These are phyloP conservation scores for Mico argentatus DNA, from an alignment of 2,797 vertebrate genomes.

Conservation along the genomic window DNA sequence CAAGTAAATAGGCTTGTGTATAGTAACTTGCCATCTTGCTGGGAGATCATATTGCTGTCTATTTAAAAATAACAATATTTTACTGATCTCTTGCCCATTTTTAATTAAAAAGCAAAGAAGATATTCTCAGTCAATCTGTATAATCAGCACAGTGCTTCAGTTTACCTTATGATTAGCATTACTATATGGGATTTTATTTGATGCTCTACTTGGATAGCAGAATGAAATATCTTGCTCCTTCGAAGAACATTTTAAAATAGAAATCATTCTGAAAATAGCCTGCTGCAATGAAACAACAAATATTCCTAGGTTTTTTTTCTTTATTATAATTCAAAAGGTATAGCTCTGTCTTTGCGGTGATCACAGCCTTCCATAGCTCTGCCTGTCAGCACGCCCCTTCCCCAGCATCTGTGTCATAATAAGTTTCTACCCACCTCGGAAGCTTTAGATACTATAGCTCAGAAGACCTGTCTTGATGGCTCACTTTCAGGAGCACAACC, in stretches of 20 bases:
- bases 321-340: neutral
- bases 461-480: neutral
- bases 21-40: neutral
- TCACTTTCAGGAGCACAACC: neutral
- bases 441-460: neutral
- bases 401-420: neutral
- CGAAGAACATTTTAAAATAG: neutral
- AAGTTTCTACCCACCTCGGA: neutral
- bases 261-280: neutral
- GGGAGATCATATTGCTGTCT: neutral
- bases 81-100: neutral
- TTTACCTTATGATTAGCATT: neutral
- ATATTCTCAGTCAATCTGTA: neutral
- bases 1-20: neutral
- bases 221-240: neutral
- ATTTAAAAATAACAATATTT: conserved; percentile 38
- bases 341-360: neutral
- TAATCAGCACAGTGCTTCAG: neutral
- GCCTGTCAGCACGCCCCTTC: neutral
- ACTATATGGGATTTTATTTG: neutral
- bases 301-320: neutral
- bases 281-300: neutral
- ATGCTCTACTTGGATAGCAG: neutral
- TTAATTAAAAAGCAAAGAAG: neutral
- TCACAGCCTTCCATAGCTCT: too few species aligned